Percentiles rank a stretch among this genome's conserved stretches.
Evolutionary conservation across 2,888 invertebrate species (phyloP).

Genomic region (Ceramica pisi): DNA sequence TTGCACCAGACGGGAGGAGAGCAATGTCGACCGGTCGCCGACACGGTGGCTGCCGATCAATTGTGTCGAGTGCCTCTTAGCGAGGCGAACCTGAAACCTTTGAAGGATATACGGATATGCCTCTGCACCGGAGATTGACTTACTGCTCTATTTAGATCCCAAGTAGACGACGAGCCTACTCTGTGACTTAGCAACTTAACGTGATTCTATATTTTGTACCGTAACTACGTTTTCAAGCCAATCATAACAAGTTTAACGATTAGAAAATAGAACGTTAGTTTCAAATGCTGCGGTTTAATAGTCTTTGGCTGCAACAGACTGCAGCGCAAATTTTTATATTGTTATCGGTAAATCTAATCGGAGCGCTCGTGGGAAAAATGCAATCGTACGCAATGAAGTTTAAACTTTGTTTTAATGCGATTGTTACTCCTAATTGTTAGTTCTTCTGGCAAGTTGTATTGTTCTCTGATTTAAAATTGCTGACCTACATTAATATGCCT

Average conservation of each 20-base stretch:
- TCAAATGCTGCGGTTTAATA: neutral
- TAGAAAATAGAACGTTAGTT: conserved; percentile 17
- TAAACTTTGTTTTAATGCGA: conserved; percentile 31
- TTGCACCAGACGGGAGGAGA: conserved; percentile 53
- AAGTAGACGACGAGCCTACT: conserved; percentile 34
- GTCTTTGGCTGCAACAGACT: conserved; percentile 12
- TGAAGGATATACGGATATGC: conserved; percentile 76
- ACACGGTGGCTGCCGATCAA: conserved; percentile 73
- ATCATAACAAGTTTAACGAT: conserved; percentile 22
- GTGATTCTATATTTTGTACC: conserved; percentile 13
- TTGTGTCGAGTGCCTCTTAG: conserved; percentile 74
- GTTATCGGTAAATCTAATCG: conserved; percentile 54
- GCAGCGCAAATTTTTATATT: conserved; percentile 43
- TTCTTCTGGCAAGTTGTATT: conserved; percentile 26
- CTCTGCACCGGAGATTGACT: conserved; percentile 82
- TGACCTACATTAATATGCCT: neutral
- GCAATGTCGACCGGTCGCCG: conserved; percentile 70
- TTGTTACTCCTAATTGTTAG: conserved; percentile 34
- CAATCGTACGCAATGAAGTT: conserved; percentile 46
- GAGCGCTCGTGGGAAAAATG: conserved; percentile 52
- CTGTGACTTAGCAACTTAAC: conserved; percentile 15
- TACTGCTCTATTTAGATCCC: conserved; percentile 67
- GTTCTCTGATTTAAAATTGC: conserved; percentile 17
- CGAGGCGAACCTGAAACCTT: conserved; percentile 71
- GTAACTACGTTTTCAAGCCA: conserved; percentile 19